Evolutionary conservation across 2,797 vertebrate genomes (phyloP), one percentile per base, ranked within the genome.

Genomic region (Peromyscus nudipes): DNA sequence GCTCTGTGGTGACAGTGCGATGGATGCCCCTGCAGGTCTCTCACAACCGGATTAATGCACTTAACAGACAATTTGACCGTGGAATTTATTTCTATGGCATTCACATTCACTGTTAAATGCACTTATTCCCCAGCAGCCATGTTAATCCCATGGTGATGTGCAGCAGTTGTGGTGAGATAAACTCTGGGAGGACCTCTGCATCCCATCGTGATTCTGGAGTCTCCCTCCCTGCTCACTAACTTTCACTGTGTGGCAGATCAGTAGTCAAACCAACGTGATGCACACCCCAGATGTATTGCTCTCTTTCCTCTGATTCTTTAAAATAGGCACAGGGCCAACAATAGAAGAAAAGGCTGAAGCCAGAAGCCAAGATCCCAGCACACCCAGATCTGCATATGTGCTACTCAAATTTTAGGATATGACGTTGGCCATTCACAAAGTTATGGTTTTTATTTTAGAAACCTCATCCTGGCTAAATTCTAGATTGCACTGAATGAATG

Each of bases 31-130:
- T 83, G 73, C 92, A 92, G 91, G 76, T 92, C 95, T 94, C 94
- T 98, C 94, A 97, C 92, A 25, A 0, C 86, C 85, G 97, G 95
- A 98, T 98, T 98, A 98, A 98, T 98, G 95, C 91, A 90, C 71
- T 97, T 96, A 93, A 96, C 96, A 97, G 98, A 97, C 96, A 97
- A 98, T 98, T 98, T 97, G 57, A 96, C 96, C 94, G 96, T 82
- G 49, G 97, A 95, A 98, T 98, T 98, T 98, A 98, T 97, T 96
- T 97, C 96, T 4, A 0, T 92, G 95, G 96, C 95, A 92, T 89
- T 97, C 89, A 81, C 94, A 96, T 87, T 98, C 97, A 95, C 95
- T 98, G 75, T 95, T 91, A 92, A 97, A 92, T 94, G 95, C 64
- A 52, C 95, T 97, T 92, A 92, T 97, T 97, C 95, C 25, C 40